Evolutionary conservation across 2,797 vertebrate genomes (phyloP).

Genomic region (Chelon auratus): DNA sequence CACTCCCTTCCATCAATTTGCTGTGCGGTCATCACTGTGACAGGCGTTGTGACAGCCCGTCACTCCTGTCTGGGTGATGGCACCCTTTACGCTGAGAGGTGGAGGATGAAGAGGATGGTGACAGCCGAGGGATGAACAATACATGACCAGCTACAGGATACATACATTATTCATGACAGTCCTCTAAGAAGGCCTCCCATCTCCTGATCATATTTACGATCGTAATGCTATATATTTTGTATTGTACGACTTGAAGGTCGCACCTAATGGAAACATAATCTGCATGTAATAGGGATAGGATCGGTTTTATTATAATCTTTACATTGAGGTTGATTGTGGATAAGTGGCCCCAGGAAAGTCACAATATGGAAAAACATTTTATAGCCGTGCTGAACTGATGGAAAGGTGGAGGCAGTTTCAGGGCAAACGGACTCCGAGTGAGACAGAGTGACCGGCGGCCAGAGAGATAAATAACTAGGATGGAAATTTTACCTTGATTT

Average conservation of each 20-base stretch:
- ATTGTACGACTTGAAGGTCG: neutral
- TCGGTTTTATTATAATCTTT: neutral
- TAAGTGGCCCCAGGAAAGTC: slow-evolving; percentile 1
- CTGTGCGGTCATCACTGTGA: slow-evolving; percentile 6
- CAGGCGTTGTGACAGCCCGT: slow-evolving; percentile 20
- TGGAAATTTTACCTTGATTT: slow-evolving; percentile 34
- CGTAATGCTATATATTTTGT: neutral
- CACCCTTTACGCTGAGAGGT: neutral
- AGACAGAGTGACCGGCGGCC: slow-evolving; percentile 27
- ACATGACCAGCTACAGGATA: neutral
- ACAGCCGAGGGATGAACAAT: neutral
- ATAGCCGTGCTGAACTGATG: slow-evolving; percentile 18
- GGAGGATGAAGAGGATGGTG: slow-evolving; percentile 4
- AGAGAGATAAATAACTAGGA: slow-evolving; percentile 37
- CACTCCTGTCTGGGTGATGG: slow-evolving; percentile 10
- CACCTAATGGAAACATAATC: neutral
- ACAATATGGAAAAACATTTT: slow-evolving; percentile 20
- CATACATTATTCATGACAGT: neutral
- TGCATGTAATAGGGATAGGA: neutral
- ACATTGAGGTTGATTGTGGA: neutral
- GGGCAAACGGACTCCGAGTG: slow-evolving; percentile 3
- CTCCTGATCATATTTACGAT: neutral
- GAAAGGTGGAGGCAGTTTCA: slow-evolving; percentile 46
- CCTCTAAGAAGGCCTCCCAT: neutral
- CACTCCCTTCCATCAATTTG: neutral